Base-by-base conservation (phyloP, 2,888 invertebrate species). In the Taphrorychus bicolor region DNA sequence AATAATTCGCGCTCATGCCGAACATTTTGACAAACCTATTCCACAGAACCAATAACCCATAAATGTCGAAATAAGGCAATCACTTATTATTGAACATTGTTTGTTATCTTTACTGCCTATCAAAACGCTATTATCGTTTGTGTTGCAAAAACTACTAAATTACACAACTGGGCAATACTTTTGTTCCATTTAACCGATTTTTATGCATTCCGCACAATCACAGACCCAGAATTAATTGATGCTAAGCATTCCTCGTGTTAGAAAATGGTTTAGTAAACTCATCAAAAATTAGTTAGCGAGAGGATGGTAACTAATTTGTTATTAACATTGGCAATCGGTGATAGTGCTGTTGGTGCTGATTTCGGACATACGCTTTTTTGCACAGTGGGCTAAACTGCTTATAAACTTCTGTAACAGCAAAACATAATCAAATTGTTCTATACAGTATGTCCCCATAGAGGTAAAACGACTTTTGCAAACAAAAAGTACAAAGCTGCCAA, bases 121-220 rank as follows among this genome's bases (percentile, higher is more conserved):
- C 48, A 42, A 59, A 59, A 24, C 32, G 41, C 52, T 11, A 61
- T 66, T 66, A 61, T 52, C 49, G 66, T 59, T 51, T 17, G 17
- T 32, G 24, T 60, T 61, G 66, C 61, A 61, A 66, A 66, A 66
- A 66, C 61, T 60, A 62, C 51, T 16, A 32, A 57, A 58, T 45
- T 51, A n/a, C 60, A 32, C 45, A 32, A 48, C 41, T 42, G 40
- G 45, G 59, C 48, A 60, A 66, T 66, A 52, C 54, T 24, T 24
- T 62, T 18, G 57, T 58, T 66, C 66, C 40, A 24, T 22, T 57
- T 66, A 40, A 54, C 42, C 51, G 49, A 62, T 67, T 67, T 67
- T 67, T 67, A 67, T 67, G 58, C 61, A 67, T 62, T 67, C 67
- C 58, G 23, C 53, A 58, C 53, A 58, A 67, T 62, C 52, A 58